Conservation (phyloP, 2,113 vertebrate species). For the Ahaetulla prasina region DNA sequence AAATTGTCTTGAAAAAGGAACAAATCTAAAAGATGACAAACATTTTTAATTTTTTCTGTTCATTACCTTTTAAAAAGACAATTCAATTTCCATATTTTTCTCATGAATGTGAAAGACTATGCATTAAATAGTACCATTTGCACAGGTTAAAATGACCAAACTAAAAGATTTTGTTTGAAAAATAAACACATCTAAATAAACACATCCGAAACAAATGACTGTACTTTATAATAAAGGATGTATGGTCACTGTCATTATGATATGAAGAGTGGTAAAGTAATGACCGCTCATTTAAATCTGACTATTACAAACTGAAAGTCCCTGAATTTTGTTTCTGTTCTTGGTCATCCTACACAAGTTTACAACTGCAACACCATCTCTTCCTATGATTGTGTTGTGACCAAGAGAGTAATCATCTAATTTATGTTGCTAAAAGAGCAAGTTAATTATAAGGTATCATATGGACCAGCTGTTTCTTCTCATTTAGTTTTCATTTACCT, state of each 20-base stretch:
- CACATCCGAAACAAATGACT: neutral
- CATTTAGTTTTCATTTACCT: neutral
- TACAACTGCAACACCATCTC: neutral
- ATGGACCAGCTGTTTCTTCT: neutral
- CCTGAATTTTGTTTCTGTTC: neutral
- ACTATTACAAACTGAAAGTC: neutral
- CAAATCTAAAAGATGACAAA: neutral
- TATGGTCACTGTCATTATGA: neutral
- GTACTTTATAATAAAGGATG: neutral
- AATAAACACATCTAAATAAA: neutral
- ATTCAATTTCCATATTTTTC: neutral
- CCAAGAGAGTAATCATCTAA: neutral
- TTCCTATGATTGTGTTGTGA: neutral
- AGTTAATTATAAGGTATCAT: neutral
- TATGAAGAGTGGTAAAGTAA: neutral
- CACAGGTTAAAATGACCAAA: neutral
- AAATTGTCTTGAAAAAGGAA: neutral
- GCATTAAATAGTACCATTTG: neutral
- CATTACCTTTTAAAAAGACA: neutral
- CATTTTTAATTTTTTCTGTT: neutral
- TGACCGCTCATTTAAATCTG: neutral
- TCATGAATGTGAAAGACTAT: neutral
- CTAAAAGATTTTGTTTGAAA: neutral
- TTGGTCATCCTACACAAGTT: neutral
- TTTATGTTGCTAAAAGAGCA: neutral